Conservation (phyloP, 2,113 vertebrate genomes). For the Cisticola juncidis region DNA sequence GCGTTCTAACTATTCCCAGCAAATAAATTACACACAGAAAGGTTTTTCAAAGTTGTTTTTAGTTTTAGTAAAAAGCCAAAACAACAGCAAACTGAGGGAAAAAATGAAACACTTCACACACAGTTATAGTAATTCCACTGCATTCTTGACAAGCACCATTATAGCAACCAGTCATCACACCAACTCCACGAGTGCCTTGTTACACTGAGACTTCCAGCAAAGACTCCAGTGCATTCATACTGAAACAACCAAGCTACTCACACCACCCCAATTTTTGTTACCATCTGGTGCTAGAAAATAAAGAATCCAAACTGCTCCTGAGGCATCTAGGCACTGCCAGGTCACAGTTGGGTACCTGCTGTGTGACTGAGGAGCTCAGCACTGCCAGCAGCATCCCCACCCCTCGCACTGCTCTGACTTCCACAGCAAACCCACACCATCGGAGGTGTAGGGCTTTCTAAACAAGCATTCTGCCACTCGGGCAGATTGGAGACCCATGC, state of each 20-base stretch:
- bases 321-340: no score
- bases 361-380: background rate
- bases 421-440: background rate
- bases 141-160: background rate
- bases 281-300: background rate
- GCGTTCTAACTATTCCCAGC: background rate
- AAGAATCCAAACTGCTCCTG: background rate
- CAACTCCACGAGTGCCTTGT: background rate
- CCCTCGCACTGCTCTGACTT: accelerated
- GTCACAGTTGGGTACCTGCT: background rate
- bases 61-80: background rate
- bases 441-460: background rate
- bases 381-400: background rate
- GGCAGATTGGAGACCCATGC: background rate
- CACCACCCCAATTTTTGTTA: accelerated
- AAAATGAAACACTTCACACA: background rate
- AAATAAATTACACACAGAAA: background rate
- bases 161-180: background rate
- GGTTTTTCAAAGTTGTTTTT: background rate
- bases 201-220: background rate
- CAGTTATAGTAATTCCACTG: background rate
- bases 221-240: background rate
- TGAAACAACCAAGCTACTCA: background rate
- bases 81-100: background rate
- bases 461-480: background rate